phyloP scores from a whole-genome alignment of 2,113 vertebrate genomes.

The Ammodytes marinus region DNA sequence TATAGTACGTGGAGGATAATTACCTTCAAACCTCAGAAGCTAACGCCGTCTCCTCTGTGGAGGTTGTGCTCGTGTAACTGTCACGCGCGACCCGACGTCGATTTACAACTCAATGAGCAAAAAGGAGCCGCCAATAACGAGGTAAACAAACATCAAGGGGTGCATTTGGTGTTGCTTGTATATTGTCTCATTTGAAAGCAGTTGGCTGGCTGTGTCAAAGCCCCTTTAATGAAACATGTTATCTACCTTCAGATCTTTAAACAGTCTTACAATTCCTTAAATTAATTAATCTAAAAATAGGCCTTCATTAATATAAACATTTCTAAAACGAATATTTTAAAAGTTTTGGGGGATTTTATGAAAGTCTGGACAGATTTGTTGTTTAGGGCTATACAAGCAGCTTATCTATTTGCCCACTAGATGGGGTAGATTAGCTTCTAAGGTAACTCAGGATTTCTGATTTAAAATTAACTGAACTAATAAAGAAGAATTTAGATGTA shows the following conservation, averaged over 20 bases:
- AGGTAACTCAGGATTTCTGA: not conserved
- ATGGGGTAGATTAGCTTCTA: not conserved
- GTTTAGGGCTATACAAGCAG: not conserved
- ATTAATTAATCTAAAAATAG: too few relatives aligned
- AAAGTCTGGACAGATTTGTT: not conserved
- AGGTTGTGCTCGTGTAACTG: constrained; percentile 2
- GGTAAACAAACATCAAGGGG: constrained; percentile 25
- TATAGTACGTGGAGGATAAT: not conserved
- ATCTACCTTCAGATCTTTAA: too few relatives aligned
- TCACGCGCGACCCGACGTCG: not conserved
- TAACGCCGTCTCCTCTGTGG: not conserved
- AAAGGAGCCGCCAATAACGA: not conserved
- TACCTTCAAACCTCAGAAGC: not conserved
- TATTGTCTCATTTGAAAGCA: not conserved
- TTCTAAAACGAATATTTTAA: too few relatives aligned
- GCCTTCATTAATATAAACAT: too few relatives aligned
- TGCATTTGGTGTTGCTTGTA: not conserved
- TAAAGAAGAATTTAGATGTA: too few relatives aligned
- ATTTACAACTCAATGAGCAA: not conserved
- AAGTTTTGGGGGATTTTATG: not conserved
- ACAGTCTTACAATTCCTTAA: too few relatives aligned
- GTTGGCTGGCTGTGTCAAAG: not conserved
- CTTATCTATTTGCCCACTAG: not conserved
- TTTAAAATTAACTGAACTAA: too few relatives aligned
- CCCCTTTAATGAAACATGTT: not conserved